Conservation (phyloP, 2,113 vertebrate species). For the Tylochromis polylepis region DNA sequence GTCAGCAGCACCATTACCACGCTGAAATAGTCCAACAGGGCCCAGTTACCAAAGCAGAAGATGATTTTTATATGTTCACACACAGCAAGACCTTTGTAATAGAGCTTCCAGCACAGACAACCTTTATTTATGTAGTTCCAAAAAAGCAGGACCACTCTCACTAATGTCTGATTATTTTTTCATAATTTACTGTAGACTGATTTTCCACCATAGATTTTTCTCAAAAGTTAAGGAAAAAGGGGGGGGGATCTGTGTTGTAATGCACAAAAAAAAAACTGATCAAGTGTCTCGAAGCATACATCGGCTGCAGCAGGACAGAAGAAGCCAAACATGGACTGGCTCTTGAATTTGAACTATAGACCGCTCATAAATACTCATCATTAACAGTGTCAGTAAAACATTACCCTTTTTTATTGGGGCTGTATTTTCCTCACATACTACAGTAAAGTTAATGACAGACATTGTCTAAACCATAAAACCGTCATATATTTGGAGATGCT, state of each 20-base stretch:
- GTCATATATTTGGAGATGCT: constrained; percentile 69
- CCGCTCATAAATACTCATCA: constrained; percentile 68
- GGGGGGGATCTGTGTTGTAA: neutral
- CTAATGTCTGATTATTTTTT: neutral
- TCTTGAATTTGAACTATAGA: constrained; percentile 54
- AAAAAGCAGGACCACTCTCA: neutral
- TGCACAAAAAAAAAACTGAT: constrained; percentile 18
- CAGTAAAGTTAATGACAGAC: constrained; percentile 75
- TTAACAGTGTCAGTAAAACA: constrained; percentile 72
- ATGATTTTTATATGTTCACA: neutral
- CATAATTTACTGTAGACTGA: constrained; percentile 15
- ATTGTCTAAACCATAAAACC: constrained; percentile 72
- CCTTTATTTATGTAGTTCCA: neutral
- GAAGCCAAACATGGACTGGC: constrained; percentile 6
- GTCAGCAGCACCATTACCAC: neutral
- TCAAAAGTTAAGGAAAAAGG: neutral
- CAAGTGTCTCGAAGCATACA: neutral
- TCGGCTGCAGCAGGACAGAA: constrained; percentile 13
- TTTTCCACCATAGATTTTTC: neutral
- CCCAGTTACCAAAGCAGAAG: neutral
- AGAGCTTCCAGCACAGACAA: neutral
- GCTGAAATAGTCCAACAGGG: neutral
- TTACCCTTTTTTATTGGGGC: constrained; percentile 72
- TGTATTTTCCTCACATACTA: constrained; percentile 67
- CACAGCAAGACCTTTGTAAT: neutral